Base-by-base conservation (phyloP, 2,888 invertebrate species). In the Archaeoteleia sp. region DNA sequence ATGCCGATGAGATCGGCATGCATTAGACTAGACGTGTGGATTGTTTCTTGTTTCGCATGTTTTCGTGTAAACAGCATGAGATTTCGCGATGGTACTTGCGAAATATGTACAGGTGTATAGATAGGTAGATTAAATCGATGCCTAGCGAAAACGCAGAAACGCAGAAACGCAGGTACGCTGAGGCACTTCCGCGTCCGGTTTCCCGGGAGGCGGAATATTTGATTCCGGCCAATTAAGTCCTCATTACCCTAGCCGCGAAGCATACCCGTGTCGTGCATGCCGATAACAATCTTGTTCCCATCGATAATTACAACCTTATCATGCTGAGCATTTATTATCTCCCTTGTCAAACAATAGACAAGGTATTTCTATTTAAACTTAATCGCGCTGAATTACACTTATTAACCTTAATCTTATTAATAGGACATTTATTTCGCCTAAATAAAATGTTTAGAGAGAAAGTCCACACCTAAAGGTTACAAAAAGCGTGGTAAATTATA, bases 61-160 rank as follows among this genome's bases (percentile, higher is more conserved):
- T 70, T 57, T 68, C 55, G 68, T 71, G 63, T 62, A 67, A 69
- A 71, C 60, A 54, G 58, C 63, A 53, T 51, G 67, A 65, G 69
- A 68, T 71, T 71, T 67, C 61, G 67, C 62, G 67, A 62, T 67
- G 54, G 57, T 35, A 60, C 57, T 57, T 46, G 53, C 55, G n/a
- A n/a, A n/a, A 62, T 62, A 61, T 57, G 53, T 58, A n/a, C n/a
- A n/a, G n/a, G n/a, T 61, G 55, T 53, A 45, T 25, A 57, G 61
- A 51, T 62, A 53, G 55, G 45, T 30, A 62, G 57, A 62, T 67
- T 62, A 62, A 67, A 62, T 67, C 61, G 51, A 67, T 57, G 67
- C 57, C 53, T 37, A 34, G 55, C 67, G 51, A 65, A 46, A 65
- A 65, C 57, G 65, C 57, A 58, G n/a, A n/a, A n/a, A n/a, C n/a